These are phyloP conservation scores for Xylocopa sonorina DNA, from an alignment of 1,140 invertebrate species.

Conservation along the genomic window DNA sequence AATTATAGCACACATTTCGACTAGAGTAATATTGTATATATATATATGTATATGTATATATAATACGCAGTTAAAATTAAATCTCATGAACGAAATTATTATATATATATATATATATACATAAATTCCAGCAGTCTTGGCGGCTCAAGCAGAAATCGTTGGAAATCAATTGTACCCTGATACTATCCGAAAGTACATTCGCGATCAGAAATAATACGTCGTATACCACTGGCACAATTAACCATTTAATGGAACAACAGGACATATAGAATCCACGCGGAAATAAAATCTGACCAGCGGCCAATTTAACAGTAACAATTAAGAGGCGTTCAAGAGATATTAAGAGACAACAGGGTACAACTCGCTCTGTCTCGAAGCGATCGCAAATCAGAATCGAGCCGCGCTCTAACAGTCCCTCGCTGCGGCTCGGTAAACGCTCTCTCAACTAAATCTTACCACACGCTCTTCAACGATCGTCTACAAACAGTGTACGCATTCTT, in stretches of 20 bases:
- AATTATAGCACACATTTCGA: constrained; percentile 56
- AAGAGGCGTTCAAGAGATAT: constrained; percentile 2
- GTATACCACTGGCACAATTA: constrained; percentile 16
- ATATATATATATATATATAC: too few relatives aligned
- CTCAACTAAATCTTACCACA: constrained; percentile 16
- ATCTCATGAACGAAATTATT: constrained; percentile 54
- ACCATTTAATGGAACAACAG: constrained; percentile 39
- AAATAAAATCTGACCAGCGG: constrained; percentile 44
- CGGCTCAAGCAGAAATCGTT: constrained; percentile 48
- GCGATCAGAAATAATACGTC: constrained; percentile 13
- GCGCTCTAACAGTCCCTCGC: constrained; percentile 9
- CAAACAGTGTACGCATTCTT: background rate
- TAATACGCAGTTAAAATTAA: constrained; percentile 58
- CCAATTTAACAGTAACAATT: constrained; percentile 44
- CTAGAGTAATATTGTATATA: constrained; percentile 59
- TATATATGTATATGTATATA: too few relatives aligned
- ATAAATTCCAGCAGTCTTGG: constrained; percentile 66
- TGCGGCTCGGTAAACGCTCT: constrained; percentile 12
- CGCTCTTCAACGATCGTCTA: background rate
- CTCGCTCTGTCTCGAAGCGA: background rate
- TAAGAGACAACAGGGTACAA: constrained; percentile 33
- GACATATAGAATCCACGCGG: constrained; percentile 37
- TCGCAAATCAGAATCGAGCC: constrained; percentile 19
- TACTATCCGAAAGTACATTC: background rate
- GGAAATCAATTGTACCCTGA: constrained; percentile 22